Conservation (phyloP, 2,113 vertebrate species). For the Lutjanus erythropterus region DNA sequence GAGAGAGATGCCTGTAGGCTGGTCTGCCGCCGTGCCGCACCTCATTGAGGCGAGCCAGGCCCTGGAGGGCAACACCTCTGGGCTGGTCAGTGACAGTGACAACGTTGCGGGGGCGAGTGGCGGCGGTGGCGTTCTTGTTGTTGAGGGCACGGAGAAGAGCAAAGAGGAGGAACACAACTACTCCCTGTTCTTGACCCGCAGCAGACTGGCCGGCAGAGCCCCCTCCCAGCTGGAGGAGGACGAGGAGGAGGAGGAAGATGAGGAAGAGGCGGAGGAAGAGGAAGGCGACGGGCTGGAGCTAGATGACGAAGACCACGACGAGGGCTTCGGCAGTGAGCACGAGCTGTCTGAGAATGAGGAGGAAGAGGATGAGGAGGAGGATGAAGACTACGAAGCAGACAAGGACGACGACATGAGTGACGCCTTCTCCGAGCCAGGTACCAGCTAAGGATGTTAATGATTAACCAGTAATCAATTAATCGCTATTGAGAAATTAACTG, state of each 20-base stretch:
- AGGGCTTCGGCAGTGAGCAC: constrained; percentile 97
- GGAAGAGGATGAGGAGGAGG: constrained; percentile 85
- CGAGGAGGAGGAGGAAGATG: constrained; percentile 88
- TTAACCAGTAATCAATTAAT: too few relatives aligned
- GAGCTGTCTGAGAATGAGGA: constrained; percentile 95
- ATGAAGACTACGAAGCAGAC: constrained; percentile 93
- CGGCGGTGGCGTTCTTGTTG: constrained; percentile 16
- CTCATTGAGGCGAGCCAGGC: constrained; percentile 76
- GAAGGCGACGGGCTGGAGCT: constrained; percentile 90
- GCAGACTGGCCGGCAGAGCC: constrained; percentile 83
- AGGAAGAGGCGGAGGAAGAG: constrained; percentile 89
- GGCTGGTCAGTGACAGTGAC: constrained; percentile 81
- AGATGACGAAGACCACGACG: constrained; percentile 97
- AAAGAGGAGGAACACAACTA: constrained; percentile 99
- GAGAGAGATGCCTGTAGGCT: constrained; percentile 57
- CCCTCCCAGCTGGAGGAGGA: constrained; percentile 83
- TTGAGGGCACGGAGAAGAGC: constrained; percentile 91
- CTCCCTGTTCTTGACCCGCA: constrained; percentile 93
- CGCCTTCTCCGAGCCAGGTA: constrained; percentile 98
- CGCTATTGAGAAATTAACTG: too few relatives aligned
- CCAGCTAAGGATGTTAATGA: too few relatives aligned
- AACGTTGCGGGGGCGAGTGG: constrained; percentile 4
- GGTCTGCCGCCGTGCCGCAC: constrained; percentile 73
- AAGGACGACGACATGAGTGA: constrained; percentile 98
- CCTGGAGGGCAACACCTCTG: constrained; percentile 70